Base-by-base conservation (phyloP, 2,113 vertebrate genomes). In the Oreochromis niloticus region DNA sequence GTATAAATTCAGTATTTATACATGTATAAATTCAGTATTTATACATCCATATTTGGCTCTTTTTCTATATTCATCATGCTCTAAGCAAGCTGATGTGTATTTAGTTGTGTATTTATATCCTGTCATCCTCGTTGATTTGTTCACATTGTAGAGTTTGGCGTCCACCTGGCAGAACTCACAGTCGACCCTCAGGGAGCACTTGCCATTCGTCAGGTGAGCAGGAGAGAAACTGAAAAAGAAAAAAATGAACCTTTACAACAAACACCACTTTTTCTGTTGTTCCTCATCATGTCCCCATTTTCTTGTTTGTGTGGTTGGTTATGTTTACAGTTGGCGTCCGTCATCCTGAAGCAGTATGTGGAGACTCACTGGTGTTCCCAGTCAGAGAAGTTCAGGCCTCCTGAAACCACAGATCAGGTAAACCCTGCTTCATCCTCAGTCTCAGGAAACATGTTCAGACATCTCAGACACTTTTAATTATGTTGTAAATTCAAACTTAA, bases 301-400 rank as follows among this genome's bases (percentile, higher is more conserved):
- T 0, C 6, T 13, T 54, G 50, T 30, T 55, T 27, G 34, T 16
- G 50, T 39, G 11, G 17, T 55, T 48, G 56, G 94, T 41, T 85
- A 12, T 85, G 50, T 94, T 73, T 61, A 5, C 96, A 99, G 99
- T 95, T 99, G 68, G 98, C 99, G 0, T 99, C 99, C 0, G 99
- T 99, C 89, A 98, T 99, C 89, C 95, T 99, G 92, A 99, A 99
- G 66, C 99, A 99, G 84, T 99, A 99, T 94, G 99, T 99, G 94
- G 99, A 99, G 92, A 99, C 98, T 85, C 99, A 99, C 93, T 99
- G 99, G 99, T 99, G 98, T 89, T 97, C 98, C 61, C 98, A 98
- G n/a, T 99, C 98, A 0, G 99, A 99, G 80, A 99, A 99, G 88
- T 99, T 99, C 88, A 96, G 98, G 81, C 97, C 98, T 88, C 99